Evolutionary conservation across 2,113 vertebrate genomes (phyloP), one percentile per base, ranked within the genome.

Genomic region (Montifringilla adamsi): DNA sequence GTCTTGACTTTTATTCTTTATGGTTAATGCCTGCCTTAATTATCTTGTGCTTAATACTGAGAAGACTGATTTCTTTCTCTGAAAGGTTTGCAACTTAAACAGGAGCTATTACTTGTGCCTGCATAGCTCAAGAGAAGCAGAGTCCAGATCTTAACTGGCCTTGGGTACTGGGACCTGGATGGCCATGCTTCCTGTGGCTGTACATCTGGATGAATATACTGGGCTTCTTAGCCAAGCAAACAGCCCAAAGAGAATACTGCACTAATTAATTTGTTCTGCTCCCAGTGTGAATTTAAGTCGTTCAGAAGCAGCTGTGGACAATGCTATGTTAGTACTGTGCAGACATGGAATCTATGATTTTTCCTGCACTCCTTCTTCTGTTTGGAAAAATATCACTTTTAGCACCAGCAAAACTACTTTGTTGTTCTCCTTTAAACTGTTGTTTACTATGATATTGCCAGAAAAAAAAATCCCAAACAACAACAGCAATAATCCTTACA

Each of bases 401-500:
- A 85, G 31, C 37, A 79, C 11, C 7, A 82, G 66, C 44, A 68
- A 73, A 91, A 91, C 49, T 28, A 52, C 44, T 56, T 62, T 73
- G 31, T 55, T 68, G 20, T 83, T 85, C 58, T 83, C n/a, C 78
- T 92, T 90, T 79, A 90, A 94, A 80, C 28, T 86, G 70, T 73
- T 80, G 74, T 43, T 83, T 94, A 67, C 67, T 92, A 20, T 46
- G n/a, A 49, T 85, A 79, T 27, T 49, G n/a, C 26, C 31, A 70
- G 62, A 37, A 79, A 73, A 86, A 50, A 90, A 70, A 75, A 91
- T 79, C 85, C 78, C 53, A 56, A 88, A 59, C 82, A 87, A 58
- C 66, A 90, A 33, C 77, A 93, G 7, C 89, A 83, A 56, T 91
- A 96, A 96, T 96, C 94, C 82, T 72, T 90, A 80, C 82, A 92